phyloP scores from a whole-genome alignment of 2,113 vertebrate genomes.

The Stictonetta naevosa region DNA sequence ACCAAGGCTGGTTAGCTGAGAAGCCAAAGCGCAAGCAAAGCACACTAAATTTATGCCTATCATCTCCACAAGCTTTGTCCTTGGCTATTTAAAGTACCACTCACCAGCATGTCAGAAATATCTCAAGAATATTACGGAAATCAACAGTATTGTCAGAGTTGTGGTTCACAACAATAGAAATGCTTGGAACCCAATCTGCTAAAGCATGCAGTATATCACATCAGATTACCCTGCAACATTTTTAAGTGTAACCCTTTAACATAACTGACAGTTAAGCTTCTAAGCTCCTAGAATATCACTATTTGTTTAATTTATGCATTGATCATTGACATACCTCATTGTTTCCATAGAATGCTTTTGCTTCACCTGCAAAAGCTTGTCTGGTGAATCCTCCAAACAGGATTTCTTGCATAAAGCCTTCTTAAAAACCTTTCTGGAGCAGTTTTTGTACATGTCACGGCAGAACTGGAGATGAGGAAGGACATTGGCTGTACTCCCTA shows the following conservation, averaged over 20 bases:
- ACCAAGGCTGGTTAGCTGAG: background rate
- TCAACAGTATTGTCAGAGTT: background rate
- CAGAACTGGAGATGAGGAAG: background rate
- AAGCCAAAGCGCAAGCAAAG: background rate
- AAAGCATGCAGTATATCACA: background rate
- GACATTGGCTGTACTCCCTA: fast-evolving
- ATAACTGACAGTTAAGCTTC: background rate
- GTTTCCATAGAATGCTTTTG: background rate
- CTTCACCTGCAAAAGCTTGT: background rate
- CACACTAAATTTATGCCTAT: background rate
- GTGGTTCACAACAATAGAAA: background rate
- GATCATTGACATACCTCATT: background rate
- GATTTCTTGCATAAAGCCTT: background rate
- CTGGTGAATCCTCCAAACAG: background rate
- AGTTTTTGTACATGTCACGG: background rate
- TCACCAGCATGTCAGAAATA: background rate
- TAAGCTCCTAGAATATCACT: background rate
- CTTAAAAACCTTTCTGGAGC: background rate
- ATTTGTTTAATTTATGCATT: background rate
- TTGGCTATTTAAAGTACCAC: background rate
- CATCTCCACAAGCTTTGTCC: background rate
- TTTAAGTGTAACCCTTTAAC: background rate
- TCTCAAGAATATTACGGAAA: background rate
- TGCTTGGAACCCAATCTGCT: background rate
- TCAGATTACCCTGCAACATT: background rate